Conservation (phyloP, 2,113 vertebrate genomes). For the Dicentrarchus labrax region DNA sequence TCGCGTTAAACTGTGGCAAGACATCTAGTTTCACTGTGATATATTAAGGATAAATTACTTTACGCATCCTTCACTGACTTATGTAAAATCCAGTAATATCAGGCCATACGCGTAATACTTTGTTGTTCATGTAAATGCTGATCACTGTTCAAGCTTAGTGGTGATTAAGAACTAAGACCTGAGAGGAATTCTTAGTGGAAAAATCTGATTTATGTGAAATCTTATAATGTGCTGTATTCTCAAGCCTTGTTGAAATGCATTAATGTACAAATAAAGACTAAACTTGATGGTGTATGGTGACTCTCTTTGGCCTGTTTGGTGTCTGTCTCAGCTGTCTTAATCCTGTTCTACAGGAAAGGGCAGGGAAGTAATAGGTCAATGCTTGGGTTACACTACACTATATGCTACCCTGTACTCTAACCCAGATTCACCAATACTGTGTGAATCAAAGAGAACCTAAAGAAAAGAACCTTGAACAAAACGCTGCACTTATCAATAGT, state of each 20-base stretch:
- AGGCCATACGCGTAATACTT: constrained; percentile 45
- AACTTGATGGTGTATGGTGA: constrained; percentile 67
- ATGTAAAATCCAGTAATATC: constrained; percentile 48
- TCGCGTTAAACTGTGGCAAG: constrained; percentile 65
- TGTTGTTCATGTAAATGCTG: constrained; percentile 65
- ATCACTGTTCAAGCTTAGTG: constrained; percentile 60
- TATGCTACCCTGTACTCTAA: neutral
- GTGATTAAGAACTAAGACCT: constrained; percentile 49
- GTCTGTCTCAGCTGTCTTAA: constrained; percentile 1
- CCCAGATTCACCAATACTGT: neutral
- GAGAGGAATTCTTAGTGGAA: constrained; percentile 36
- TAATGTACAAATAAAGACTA: constrained; percentile 78
- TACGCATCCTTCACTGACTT: constrained; percentile 49
- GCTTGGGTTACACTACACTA: neutral
- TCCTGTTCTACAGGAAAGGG: neutral
- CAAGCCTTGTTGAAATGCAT: constrained; percentile 69
- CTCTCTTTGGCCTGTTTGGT: constrained; percentile 28
- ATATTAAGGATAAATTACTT: constrained; percentile 42
- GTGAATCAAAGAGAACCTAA: neutral
- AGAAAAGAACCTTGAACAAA: neutral
- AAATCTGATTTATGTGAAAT: constrained; percentile 61
- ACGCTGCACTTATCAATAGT: neutral
- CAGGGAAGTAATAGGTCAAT: neutral
- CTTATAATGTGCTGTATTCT: constrained; percentile 68
- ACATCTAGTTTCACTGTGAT: constrained; percentile 77